These are phyloP conservation scores for Danio tinwini DNA, from an alignment of 2,797 vertebrate genomes.

Conservation along the genomic window DNA sequence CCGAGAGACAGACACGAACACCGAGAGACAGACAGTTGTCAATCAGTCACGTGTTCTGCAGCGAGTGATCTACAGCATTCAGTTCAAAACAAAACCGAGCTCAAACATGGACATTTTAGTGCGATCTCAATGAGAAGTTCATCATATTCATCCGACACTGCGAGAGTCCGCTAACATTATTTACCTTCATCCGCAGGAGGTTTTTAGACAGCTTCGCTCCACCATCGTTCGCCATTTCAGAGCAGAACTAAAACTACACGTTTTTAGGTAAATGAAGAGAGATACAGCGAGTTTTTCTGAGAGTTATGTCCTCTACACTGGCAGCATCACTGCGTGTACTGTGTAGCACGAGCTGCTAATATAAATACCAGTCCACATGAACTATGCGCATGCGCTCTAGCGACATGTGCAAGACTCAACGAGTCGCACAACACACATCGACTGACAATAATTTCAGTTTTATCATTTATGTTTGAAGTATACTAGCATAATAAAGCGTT, in stretches of 20 bases:
- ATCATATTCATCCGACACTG: too few species aligned
- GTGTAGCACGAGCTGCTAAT: neutral
- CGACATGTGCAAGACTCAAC: constrained; percentile 15
- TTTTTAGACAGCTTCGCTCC: constrained; percentile 76
- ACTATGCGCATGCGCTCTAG: constrained; percentile 22
- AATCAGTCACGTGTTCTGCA: neutral
- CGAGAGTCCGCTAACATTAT: neutral
- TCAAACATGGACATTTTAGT: neutral
- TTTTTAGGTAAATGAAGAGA: neutral
- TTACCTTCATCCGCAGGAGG: constrained; percentile 81
- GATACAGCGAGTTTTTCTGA: neutral
- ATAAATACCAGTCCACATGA: neutral
- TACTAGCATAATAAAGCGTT: neutral
- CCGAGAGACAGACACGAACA: neutral
- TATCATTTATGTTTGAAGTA: neutral
- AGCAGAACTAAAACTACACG: neutral
- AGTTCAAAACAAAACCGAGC: neutral
- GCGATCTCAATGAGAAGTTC: too few species aligned
- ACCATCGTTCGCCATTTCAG: constrained; percentile 68
- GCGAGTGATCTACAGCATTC: neutral
- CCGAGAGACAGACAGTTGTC: neutral
- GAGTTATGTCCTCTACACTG: neutral
- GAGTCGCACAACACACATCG: constrained; percentile 45
- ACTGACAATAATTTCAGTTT: neutral
- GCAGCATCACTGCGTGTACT: neutral